Percentiles rank a stretch among this genome's conserved stretches.
Evolutionary conservation across 2,888 invertebrate genomes (phyloP).

Genomic region (Apomyelois bistriatella): DNA sequence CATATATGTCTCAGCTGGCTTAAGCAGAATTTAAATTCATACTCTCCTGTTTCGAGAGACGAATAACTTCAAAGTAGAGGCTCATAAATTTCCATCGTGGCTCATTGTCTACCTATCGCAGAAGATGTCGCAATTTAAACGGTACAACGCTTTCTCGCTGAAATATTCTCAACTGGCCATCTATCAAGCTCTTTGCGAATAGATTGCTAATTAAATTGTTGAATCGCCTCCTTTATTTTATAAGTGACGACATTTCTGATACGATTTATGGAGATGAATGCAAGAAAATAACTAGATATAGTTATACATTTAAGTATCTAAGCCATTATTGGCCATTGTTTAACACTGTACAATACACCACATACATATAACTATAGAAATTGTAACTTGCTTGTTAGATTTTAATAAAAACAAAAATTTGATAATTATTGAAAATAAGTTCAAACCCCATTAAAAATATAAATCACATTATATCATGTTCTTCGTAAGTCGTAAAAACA

Average conservation of each 20-base stretch:
- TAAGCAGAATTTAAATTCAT: slow-evolving; percentile 27
- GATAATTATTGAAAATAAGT: too few species aligned
- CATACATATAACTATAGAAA: too few species aligned
- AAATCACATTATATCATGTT: too few species aligned
- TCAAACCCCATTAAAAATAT: too few species aligned
- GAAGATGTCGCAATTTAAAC: slow-evolving; percentile 56
- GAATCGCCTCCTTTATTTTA: slow-evolving; percentile 47
- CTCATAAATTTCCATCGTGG: slow-evolving; percentile 50
- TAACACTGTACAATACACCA: too few species aligned
- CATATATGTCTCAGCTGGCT: background rate
- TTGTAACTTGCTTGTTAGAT: too few species aligned
- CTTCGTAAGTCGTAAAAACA: too few species aligned
- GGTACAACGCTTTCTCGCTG: slow-evolving; percentile 45
- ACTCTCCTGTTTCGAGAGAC: slow-evolving; percentile 29
- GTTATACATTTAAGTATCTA: too few species aligned
- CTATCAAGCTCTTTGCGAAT: slow-evolving; percentile 62
- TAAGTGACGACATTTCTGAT: slow-evolving; percentile 23
- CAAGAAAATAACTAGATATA: too few species aligned
- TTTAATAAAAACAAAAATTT: too few species aligned
- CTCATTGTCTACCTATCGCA: slow-evolving; percentile 58
- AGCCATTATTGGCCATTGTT: too few species aligned
- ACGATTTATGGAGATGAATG: too few species aligned
- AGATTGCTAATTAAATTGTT: slow-evolving; percentile 65
- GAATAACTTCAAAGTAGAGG: slow-evolving; percentile 34
- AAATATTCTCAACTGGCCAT: slow-evolving; percentile 58